phyloP scores from a whole-genome alignment of 2,113 vertebrate genomes.

The Trogon surrucura region DNA sequence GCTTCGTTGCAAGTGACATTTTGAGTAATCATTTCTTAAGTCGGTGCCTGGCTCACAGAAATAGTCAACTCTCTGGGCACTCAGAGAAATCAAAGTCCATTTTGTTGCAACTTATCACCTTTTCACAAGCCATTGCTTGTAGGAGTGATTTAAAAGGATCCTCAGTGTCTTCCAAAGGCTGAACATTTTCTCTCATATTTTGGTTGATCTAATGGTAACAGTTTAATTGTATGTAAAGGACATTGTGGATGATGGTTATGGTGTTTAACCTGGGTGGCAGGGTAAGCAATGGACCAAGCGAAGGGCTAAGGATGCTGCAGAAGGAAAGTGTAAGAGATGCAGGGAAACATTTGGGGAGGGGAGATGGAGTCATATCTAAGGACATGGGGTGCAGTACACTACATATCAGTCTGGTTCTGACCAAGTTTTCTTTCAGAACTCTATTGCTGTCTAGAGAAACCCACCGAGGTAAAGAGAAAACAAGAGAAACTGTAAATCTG shows the following conservation, averaged over 20 bases:
- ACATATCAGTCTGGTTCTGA: background rate
- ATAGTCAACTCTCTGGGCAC: background rate
- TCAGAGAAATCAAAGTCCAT: background rate
- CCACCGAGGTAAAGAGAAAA: background rate
- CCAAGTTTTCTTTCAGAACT: background rate
- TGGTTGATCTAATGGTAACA: background rate
- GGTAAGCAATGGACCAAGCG: accelerated
- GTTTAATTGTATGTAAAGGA: accelerated
- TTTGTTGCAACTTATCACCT: background rate
- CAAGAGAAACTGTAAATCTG: background rate
- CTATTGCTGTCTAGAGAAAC: background rate
- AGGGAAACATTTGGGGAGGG: background rate
- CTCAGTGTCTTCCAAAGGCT: background rate
- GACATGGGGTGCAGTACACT: background rate
- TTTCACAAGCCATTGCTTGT: accelerated
- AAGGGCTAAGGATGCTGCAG: background rate
- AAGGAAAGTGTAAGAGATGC: background rate
- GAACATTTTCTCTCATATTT: background rate
- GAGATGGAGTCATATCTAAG: background rate
- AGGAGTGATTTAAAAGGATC: accelerated
- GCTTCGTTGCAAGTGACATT: background rate
- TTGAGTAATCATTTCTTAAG: background rate
- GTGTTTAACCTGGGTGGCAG: background rate
- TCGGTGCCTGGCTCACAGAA: accelerated
- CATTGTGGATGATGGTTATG: background rate